phyloP scores from a whole-genome alignment of 2,888 invertebrate species.

The Bhutanitis thaidina region DNA sequence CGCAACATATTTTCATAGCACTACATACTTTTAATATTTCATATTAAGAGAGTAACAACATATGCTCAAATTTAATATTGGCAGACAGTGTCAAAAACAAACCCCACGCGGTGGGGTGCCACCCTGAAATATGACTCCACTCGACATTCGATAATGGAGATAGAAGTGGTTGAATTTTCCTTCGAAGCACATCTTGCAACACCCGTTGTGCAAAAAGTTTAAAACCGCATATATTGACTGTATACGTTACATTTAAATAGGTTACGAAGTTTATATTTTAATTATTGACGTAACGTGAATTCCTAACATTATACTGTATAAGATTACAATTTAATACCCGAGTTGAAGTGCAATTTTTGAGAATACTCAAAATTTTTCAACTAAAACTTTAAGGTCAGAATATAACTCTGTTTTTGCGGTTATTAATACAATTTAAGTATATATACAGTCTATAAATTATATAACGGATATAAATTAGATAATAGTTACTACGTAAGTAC shows the following conservation, averaged over 20 bases:
- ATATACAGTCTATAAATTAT: too few relatives aligned
- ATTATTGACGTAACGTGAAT: too few relatives aligned
- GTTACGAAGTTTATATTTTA: too few relatives aligned
- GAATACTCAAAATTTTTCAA: too few relatives aligned
- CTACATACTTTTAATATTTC: neutral
- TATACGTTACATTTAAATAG: neutral
- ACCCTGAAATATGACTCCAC: slow-evolving; percentile 25
- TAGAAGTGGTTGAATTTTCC: slow-evolving; percentile 4
- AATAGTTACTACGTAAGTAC: too few relatives aligned
- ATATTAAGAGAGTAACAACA: slow-evolving; percentile 1
- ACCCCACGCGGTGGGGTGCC: slow-evolving; percentile 16
- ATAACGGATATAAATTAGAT: too few relatives aligned
- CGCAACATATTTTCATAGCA: slow-evolving; percentile 1
- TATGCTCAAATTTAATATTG: neutral
- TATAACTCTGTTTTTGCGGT: too few relatives aligned
- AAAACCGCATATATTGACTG: neutral
- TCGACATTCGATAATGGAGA: slow-evolving; percentile 15
- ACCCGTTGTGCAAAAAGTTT: neutral
- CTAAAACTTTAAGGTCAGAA: too few relatives aligned
- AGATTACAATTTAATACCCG: too few relatives aligned
- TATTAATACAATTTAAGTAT: too few relatives aligned
- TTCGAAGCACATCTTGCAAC: neutral
- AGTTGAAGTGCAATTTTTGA: too few relatives aligned
- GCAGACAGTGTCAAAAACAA: slow-evolving; percentile 24
- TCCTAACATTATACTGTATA: too few relatives aligned